Base-by-base conservation (phyloP, 1,140 invertebrate genomes). In the Paralvinella palmiformis region DNA sequence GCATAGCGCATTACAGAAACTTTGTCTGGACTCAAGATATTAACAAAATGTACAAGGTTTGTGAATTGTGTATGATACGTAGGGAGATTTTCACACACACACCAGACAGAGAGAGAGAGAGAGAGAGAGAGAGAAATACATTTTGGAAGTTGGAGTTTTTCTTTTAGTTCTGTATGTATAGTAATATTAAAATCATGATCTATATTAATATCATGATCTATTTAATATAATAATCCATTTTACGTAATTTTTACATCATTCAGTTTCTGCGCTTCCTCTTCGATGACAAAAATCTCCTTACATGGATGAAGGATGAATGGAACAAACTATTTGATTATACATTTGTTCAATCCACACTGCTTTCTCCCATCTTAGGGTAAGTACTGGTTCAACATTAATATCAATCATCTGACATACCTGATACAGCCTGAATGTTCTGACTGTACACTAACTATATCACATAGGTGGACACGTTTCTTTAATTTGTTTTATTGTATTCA, bases 251-350 rank as follows among this genome's bases (percentile, higher is more conserved):
- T n/a, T n/a, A n/a, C n/a, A n/a, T n/a, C n/a, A n/a, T 41, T 32
- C 69, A 80, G 76, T 79, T 78, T 66, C 61, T 79, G 33, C 75
- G 70, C 32, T 79, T 78, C 62, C 72, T 78, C 62, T 65, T 78
- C 37, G 69, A 79, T 71, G 76, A 79, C 45, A 76, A 71, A 64
- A 77, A 72, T 59, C 55, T 80, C 29, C n/a, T 69, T 15, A 76
- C 75, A 2, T 80, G 77, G 79, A 75, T 79, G 45, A 77, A 76
- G 58, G 76, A 79, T 71, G 71, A 69, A 44, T 80, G 79, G 79
- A 69, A 70, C 31, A 75, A 73, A 57, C 65, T 70, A 27, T 79
- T 77, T 70, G 79, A 80, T 36, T 57, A 64, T 59, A 62, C 61
- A 0, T 80, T 78, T 74, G 79, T 80, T 17, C 70, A 79, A 61